Evolutionary conservation across 2,797 vertebrate species (phyloP), one percentile per base, ranked within the genome.

Genomic region (Falco novaeseelandiae): DNA sequence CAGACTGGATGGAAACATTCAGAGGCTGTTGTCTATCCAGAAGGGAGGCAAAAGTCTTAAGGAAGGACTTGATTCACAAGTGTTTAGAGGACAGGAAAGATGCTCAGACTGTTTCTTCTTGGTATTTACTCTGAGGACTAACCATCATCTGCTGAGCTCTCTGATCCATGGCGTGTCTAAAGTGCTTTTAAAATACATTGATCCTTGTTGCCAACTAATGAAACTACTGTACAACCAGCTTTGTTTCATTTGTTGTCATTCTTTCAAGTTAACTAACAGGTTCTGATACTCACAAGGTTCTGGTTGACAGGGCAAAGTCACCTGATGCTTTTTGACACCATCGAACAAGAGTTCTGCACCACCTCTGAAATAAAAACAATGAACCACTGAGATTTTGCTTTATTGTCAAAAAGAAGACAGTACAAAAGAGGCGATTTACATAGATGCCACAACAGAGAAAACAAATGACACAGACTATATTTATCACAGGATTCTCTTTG

Each of bases 301-400:
- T 30, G 98, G 96, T 80, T 99, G 99, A 97, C 93, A 97, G 42
- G 99, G 99, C 92, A 99, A 98, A 78, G 98, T 99, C 98, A 99
- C 98, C 44, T 98, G 98, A 97, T 99, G 99, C 78, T 99, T 98
- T 98, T 99, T 99, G 46, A 99, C 96, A 12, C 99, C 99, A 61
- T 98, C 97, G 76, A 99, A 99, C 77, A 99, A 98, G 92, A 99
- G 98, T 93, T 99, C 99, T 7, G 99, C 99, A 88, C 99, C 99
- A 58, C 99, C 99, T 91, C 99, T 99, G 97, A 89, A 98, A 98
- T 8, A 78, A 87, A 96, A 91, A 96, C 87, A 96, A 98, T 69
- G 78, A 95, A 90, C 38, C 36, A 91, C 92, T 97, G 89, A 95
- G 95, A 94, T 83, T 83, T 46, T 63, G 92, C 59, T 96, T 94